Percentiles rank a stretch among this genome's conserved stretches.
These are phyloP conservation scores for Whitmania pigra DNA, from an alignment of 1,140 invertebrate genomes.

Conservation along the genomic window DNA sequence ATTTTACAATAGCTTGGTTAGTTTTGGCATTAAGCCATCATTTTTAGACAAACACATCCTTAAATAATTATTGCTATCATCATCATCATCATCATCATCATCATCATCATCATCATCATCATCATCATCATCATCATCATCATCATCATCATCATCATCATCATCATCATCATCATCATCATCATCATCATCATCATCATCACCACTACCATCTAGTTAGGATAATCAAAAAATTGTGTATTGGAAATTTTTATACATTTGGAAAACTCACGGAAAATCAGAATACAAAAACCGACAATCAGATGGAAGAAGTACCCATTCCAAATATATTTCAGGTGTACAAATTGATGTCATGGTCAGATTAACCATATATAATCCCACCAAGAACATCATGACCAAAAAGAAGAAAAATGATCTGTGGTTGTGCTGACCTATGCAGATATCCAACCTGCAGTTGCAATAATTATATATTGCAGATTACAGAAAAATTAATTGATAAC, in stretches of 20 bases:
- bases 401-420: constrained; percentile 33
- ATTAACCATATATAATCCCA: constrained; percentile 32
- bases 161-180: too few relatives aligned
- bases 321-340: constrained; percentile 36
- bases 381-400: constrained; percentile 31
- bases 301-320: constrained; percentile 35
- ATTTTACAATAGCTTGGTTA: too few relatives aligned
- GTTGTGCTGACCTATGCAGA: constrained; percentile 35
- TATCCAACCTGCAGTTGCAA: constrained; percentile 32
- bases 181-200: too few relatives aligned
- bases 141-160: too few relatives aligned
- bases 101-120: too few relatives aligned
- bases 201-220: too few relatives aligned
- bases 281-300: constrained; percentile 37
- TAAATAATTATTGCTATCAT: too few relatives aligned
- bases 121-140: too few relatives aligned
- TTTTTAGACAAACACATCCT: too few relatives aligned
- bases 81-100: too few relatives aligned
- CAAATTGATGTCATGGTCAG: constrained; percentile 38
- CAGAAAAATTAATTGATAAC: background rate
- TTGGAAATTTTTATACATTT: background rate
- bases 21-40: too few relatives aligned
- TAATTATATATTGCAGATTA: background rate
- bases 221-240: too few relatives aligned
- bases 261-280: constrained; percentile 35